phyloP scores from a whole-genome alignment of 2,888 invertebrate species.

The Eulithis testata region DNA sequence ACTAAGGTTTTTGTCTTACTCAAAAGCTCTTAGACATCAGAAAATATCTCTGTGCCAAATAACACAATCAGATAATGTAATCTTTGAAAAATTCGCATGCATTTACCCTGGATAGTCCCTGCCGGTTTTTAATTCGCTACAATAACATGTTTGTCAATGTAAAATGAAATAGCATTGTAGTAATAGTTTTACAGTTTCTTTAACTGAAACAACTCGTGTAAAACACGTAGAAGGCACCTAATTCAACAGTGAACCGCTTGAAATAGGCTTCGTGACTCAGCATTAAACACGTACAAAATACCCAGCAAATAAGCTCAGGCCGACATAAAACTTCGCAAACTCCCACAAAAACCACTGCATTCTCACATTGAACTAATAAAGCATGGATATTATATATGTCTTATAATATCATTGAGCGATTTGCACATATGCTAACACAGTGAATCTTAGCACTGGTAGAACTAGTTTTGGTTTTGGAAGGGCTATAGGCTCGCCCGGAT shows the following conservation, averaged over 20 bases:
- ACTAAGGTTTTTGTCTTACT: too few species aligned
- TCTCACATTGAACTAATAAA: conserved; percentile 27
- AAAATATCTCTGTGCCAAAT: too few species aligned
- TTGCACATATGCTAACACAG: conserved; percentile 36
- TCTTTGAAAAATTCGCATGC: too few species aligned
- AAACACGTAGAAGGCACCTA: conserved; percentile 24
- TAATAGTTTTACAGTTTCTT: conserved; percentile 5
- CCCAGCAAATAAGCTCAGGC: conserved; percentile 18
- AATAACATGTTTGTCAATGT: too few species aligned
- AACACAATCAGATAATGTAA: too few species aligned
- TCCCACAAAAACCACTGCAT: conserved; percentile 24
- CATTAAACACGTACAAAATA: conserved; percentile 33
- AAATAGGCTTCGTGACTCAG: conserved; percentile 32
- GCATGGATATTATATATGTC: conserved; percentile 15
- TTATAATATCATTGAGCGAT: conserved; percentile 35
- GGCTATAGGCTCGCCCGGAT: too few species aligned
- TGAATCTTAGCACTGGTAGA: conserved; percentile 19
- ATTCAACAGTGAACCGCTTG: conserved; percentile 19
- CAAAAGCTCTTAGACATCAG: too few species aligned
- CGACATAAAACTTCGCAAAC: conserved; percentile 27
- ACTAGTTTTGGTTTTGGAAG: too few species aligned
- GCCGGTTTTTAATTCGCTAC: too few species aligned
- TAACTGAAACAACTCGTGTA: conserved; percentile 12
- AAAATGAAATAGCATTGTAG: background rate
- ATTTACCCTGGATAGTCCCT: too few species aligned